These are phyloP conservation scores for Heliconius nattereri DNA, from an alignment of 1,140 invertebrate genomes.

Conservation along the genomic window DNA sequence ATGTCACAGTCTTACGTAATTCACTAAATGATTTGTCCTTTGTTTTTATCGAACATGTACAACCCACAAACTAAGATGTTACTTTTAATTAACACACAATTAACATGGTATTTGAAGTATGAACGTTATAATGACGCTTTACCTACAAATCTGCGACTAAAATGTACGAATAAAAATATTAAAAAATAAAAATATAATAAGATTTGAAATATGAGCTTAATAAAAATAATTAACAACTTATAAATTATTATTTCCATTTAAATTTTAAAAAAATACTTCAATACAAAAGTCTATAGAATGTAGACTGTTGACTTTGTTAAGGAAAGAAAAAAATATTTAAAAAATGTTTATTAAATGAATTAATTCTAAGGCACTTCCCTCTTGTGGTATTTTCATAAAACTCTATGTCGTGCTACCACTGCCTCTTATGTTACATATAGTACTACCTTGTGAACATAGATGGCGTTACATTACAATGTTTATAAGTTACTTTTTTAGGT, in stretches of 20 bases:
- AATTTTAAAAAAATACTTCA: too few relatives aligned
- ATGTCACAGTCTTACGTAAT: conserved; percentile 36
- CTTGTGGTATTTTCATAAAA: background rate
- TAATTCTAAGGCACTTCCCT: background rate
- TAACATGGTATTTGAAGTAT: background rate
- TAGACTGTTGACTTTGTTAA: too few relatives aligned
- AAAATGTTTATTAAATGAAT: background rate
- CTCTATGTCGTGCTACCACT: background rate
- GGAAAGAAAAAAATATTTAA: background rate
- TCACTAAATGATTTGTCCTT: conserved; percentile 41
- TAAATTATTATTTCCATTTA: too few relatives aligned
- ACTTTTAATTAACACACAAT: conserved; percentile 28
- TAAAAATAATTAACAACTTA: too few relatives aligned
- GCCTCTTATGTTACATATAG: background rate
- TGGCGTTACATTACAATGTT: background rate
- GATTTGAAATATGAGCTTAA: too few relatives aligned
- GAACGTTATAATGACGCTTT: background rate
- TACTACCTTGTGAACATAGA: background rate
- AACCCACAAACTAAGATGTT: conserved; percentile 29
- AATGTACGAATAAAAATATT: too few relatives aligned
- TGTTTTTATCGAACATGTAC: conserved; percentile 10
- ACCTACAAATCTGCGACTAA: background rate
- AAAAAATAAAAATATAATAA: too few relatives aligned
- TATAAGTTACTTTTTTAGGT: too few relatives aligned
- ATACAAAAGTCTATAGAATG: too few relatives aligned